Evolutionary conservation across 2,797 vertebrate genomes (phyloP).

Genomic region (Mus caroli): DNA sequence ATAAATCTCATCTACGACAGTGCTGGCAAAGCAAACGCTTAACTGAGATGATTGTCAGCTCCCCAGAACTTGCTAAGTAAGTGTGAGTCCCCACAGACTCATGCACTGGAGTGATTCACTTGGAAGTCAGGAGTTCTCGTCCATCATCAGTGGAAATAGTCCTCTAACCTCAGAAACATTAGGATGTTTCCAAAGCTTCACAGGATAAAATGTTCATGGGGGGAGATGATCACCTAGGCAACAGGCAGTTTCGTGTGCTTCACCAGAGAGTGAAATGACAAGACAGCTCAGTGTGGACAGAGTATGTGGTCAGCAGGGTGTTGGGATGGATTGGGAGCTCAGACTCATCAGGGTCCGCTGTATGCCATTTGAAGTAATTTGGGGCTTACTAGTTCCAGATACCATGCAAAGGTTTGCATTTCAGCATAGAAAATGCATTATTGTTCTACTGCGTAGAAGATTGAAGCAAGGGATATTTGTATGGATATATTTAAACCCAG

Average conservation of each 20-base stretch:
- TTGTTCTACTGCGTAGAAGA: neutral
- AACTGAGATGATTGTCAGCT: constrained; percentile 51
- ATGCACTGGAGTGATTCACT: neutral
- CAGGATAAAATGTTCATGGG: neutral
- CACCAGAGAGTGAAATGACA: neutral
- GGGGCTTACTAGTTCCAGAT: neutral
- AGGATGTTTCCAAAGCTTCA: constrained; percentile 1
- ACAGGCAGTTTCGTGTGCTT: neutral
- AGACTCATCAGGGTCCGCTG: neutral
- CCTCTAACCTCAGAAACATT: neutral
- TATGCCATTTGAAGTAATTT: neutral
- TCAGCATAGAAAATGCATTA: neutral
- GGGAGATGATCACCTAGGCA: neutral
- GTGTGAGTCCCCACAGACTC: neutral
- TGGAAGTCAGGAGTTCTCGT: neutral
- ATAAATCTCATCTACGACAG: constrained; percentile 33
- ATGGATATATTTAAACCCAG: neutral
- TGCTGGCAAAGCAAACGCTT: constrained; percentile 36
- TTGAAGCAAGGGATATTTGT: neutral
- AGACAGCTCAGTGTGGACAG: neutral
- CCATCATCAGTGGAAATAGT: neutral
- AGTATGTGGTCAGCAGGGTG: neutral
- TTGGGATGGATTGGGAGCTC: neutral
- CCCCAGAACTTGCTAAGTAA: constrained; percentile 41
- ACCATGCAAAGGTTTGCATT: neutral